These are phyloP conservation scores for Scaptodrosophila lebanonensis DNA, from an alignment of 1,140 invertebrate species.

Conservation along the genomic window DNA sequence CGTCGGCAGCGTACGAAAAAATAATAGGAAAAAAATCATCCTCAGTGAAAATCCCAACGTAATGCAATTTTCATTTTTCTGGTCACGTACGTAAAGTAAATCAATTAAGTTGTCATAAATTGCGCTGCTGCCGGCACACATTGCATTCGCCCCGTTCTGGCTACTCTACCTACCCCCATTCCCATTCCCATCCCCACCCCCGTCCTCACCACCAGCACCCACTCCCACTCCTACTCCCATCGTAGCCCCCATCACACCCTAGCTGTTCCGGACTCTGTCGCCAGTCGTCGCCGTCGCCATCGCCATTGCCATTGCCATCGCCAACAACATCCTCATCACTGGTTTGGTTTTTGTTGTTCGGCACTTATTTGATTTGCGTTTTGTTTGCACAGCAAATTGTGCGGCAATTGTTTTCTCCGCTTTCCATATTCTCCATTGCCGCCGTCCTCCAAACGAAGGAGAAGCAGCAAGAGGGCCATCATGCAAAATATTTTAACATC, in stretches of 20 bases:
- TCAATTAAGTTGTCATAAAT: conserved; percentile 76
- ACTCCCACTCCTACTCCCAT: neutral
- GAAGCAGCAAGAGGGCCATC: no score
- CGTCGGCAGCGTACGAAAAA: conserved; percentile 24
- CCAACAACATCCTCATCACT: conserved; percentile 8
- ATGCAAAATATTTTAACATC: neutral
- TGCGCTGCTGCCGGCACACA: conserved; percentile 27
- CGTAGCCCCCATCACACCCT: neutral
- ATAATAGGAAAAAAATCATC: conserved; percentile 25
- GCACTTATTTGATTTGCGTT: conserved; percentile 59
- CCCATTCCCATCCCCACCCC: neutral
- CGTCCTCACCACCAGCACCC: no score
- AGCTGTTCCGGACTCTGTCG: neutral
- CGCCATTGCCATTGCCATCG: conserved; percentile 3
- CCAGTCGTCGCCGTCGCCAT: neutral
- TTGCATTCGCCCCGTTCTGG: conserved; percentile 18
- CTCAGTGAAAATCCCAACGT: conserved; percentile 69
- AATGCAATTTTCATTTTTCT: conserved; percentile 76
- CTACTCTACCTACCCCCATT: conserved; percentile 3
- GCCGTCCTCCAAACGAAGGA: no score
- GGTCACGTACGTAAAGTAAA: conserved; percentile 75
- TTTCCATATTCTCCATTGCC: neutral
- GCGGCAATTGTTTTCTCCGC: conserved; percentile 60
- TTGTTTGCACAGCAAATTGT: conserved; percentile 65
- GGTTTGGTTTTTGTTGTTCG: conserved; percentile 24